These are phyloP conservation scores for Pseudobourletiella spinata DNA, from an alignment of 1,140 invertebrate genomes.

Conservation along the genomic window DNA sequence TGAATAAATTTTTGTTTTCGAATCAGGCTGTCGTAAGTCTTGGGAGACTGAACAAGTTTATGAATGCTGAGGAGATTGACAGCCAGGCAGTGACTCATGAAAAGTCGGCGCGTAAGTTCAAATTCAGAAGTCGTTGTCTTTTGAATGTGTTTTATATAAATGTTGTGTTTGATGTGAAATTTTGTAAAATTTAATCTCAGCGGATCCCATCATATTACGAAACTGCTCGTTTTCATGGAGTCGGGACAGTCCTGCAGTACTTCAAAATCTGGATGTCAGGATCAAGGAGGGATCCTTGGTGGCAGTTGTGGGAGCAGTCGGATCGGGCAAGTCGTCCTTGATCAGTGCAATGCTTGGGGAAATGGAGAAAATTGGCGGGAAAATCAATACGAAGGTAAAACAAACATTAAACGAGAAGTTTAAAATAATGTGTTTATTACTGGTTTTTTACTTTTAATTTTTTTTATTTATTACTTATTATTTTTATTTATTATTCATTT, in stretches of 20 bases:
- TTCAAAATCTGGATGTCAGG: slow-evolving; percentile 41
- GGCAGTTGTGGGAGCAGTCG: slow-evolving; percentile 47
- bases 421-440: no score
- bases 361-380: slow-evolving; percentile 36
- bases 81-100: slow-evolving; percentile 31
- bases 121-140: no score
- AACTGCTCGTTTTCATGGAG: slow-evolving; percentile 67
- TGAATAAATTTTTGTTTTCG: no score
- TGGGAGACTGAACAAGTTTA: slow-evolving; percentile 40
- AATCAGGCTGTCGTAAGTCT: slow-evolving; percentile 38
- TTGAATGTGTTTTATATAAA: no score
- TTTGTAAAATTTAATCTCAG: slow-evolving; percentile 8
- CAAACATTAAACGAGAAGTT: no score
- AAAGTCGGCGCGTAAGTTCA: no score
- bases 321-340: slow-evolving; percentile 45
- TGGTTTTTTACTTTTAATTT: no score
- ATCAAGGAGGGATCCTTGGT: slow-evolving; percentile 36
- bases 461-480: no score
- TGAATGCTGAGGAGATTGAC: slow-evolving; percentile 39
- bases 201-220: slow-evolving; percentile 58
- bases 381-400: slow-evolving; percentile 56
- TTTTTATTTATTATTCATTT: no score
- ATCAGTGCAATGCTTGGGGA: slow-evolving; percentile 47
- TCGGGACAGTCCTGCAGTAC: no score
- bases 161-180: no score